These are phyloP conservation scores for Ornithoptera priamus DNA, from an alignment of 2,888 invertebrate genomes.

Conservation along the genomic window DNA sequence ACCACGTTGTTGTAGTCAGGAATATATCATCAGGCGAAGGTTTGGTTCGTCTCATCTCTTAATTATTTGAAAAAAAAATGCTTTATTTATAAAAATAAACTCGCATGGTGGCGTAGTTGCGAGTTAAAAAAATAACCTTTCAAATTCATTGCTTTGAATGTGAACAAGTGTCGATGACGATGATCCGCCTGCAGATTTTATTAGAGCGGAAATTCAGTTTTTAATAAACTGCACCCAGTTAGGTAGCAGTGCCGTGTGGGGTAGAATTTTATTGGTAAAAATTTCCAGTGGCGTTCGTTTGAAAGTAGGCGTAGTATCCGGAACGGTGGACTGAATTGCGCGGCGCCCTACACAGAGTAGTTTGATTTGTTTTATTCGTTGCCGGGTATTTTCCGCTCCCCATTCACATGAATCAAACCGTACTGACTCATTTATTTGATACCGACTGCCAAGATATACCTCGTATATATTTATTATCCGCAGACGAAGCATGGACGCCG, in stretches of 20 bases:
- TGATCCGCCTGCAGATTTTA: slow-evolving; percentile 20
- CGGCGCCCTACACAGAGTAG: slow-evolving; percentile 50
- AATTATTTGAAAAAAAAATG: no score
- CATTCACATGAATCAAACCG: slow-evolving; percentile 76
- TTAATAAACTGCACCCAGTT: slow-evolving; percentile 28
- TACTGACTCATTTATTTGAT: slow-evolving; percentile 76
- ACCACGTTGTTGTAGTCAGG: no score
- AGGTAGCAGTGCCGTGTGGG: slow-evolving; percentile 10
- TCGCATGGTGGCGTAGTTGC: not conserved
- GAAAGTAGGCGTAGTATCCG: slow-evolving; percentile 44
- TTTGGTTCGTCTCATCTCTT: no score
- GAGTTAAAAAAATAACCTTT: not conserved
- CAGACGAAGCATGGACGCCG: slow-evolving; percentile 22
- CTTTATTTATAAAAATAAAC: not conserved
- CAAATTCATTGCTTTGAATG: slow-evolving; percentile 6
- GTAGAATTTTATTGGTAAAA: slow-evolving; percentile 36
- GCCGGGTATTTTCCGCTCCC: slow-evolving; percentile 67
- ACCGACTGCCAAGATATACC: slow-evolving; percentile 60
- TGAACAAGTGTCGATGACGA: slow-evolving; percentile 14
- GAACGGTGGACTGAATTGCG: slow-evolving; percentile 41
- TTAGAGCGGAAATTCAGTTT: slow-evolving; percentile 26
- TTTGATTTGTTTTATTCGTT: slow-evolving; percentile 72
- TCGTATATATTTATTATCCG: slow-evolving; percentile 34
- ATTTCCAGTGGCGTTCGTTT: slow-evolving; percentile 25
- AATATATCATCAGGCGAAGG: no score